Base-by-base conservation (phyloP, 2,113 vertebrate species). In the Anthoscopus minutus region DNA sequence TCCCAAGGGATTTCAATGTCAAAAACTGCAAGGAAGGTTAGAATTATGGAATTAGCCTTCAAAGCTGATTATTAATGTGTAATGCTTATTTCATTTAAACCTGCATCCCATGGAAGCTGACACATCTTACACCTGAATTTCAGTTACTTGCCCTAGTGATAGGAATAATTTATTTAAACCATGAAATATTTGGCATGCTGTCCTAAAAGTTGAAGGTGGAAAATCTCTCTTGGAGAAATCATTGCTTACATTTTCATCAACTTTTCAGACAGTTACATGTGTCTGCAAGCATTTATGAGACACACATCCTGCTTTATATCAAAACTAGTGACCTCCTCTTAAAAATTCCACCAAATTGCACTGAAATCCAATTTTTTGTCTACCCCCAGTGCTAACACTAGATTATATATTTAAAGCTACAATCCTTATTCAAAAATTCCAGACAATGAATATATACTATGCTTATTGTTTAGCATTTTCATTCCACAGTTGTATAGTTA, bases 331-430 rank as follows among this genome's bases (percentile, higher is more conserved):
- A 86, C 27, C 74, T 62, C 27, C 45, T 77, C 25, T 96, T 74
- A 86, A 79, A 94, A 94, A 64, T 30, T 58, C 78, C 33, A 31
- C 42, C 13, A 31, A 60, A 58, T 91, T 86, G 37, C 24, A 58
- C 18, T 56, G 51, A 95, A 97, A 96, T 95, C 62, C 83, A 96
- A 50, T 37, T 80, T 78, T 73, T 81, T 93, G 18, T 56, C 76
- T 27, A n/a, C 24, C 27, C 61, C 69, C 40, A 88, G 31, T 74
- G 25, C 48, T 67, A 82, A 72, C 22, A 25, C 56, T 93, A 91
- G 65, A 89, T 95, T 94, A 45, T 74, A 88, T 96, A 96, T 94
- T 95, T 92, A 93, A n/a, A 97, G 77, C 61, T 79, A 77, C 33
- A 61, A 81, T 83, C 67, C 79, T 94, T 78, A 86, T 44, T 91